These are phyloP conservation scores for Anolis apletophallus DNA, from an alignment of 2,797 vertebrate species.

Conservation along the genomic window DNA sequence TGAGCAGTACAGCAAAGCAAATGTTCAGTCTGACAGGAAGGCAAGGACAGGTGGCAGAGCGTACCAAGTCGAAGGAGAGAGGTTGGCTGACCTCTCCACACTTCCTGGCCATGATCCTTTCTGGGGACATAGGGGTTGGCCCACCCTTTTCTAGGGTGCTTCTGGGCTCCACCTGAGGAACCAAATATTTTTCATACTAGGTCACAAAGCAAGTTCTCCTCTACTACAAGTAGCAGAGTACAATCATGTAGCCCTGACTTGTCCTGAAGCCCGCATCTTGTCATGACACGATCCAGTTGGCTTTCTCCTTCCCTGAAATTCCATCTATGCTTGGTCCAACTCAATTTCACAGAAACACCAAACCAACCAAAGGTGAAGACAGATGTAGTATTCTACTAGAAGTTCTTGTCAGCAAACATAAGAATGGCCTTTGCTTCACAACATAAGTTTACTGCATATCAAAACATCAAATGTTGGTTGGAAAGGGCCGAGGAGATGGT, in stretches of 20 bases:
- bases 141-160: background rate
- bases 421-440: background rate
- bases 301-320: background rate
- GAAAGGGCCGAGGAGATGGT: background rate
- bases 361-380: background rate
- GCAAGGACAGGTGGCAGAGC: background rate
- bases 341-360: background rate
- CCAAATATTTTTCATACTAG: background rate
- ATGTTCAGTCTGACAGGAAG: conserved; percentile 12
- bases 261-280: background rate
- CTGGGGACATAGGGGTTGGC: background rate
- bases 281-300: background rate
- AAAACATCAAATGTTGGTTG: background rate
- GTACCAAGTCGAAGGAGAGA: background rate
- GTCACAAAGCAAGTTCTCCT: background rate
- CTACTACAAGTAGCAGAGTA: background rate
- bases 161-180: background rate
- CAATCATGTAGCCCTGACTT: background rate
- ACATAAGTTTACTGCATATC: background rate
- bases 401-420: background rate
- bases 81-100: background rate
- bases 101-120: background rate
- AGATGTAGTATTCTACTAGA: background rate
- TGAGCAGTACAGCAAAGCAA: conserved; percentile 38
- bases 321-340: background rate